Base-by-base conservation (phyloP, 2,888 invertebrate genomes). In the Anorthoa munda region DNA sequence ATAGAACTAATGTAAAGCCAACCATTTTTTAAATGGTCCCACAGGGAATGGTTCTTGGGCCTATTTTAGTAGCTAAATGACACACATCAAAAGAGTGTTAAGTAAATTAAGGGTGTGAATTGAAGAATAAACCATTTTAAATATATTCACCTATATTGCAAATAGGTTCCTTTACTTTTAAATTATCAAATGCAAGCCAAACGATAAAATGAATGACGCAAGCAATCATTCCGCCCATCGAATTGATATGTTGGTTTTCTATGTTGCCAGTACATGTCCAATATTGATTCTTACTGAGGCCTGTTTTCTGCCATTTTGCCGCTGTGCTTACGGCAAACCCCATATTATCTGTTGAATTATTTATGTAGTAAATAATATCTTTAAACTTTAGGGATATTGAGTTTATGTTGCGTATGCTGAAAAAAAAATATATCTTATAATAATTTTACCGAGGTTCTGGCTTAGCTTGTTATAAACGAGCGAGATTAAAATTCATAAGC, bases 261-360 rank as follows among this genome's bases (percentile, higher is more conserved):
- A 89, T 58, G 51, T 85, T 89, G 64, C 92, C 90, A 26, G 87
- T 85, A 63, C 95, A 95, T 0, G 90, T 83, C 94, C 94, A 94
- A 76, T 89, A 91, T 46, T 92, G 90, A 0, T 53, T 39, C 0
- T 79, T 59, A 0, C 73, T 85, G 0, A 75, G 17, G 0, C 92
- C 91, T 0, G 39, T 72, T 15, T 63, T 85, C 78, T 94, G 94
- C 94, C 94, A 94, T 13, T 76, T 76, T 0, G 90, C 92, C 0
- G 90, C 90, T 0, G 94, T 93, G 82, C 92, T 94, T 0, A 95
- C 92, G 0, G 92, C 95, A 65, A 94, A 95, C 4, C 87, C 85
- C 13, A 88, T 66, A 1, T 72, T 82, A 58, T 95, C 94, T 0
- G 86, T 85, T 11, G 72, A 71, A 60, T 90, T 92, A 45, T 82